A percentile compares a stretch with the other conserved stretches of the same genome.
Evolutionary conservation across 2,113 vertebrate genomes (phyloP).

Genomic region (Chitala chitala): DNA sequence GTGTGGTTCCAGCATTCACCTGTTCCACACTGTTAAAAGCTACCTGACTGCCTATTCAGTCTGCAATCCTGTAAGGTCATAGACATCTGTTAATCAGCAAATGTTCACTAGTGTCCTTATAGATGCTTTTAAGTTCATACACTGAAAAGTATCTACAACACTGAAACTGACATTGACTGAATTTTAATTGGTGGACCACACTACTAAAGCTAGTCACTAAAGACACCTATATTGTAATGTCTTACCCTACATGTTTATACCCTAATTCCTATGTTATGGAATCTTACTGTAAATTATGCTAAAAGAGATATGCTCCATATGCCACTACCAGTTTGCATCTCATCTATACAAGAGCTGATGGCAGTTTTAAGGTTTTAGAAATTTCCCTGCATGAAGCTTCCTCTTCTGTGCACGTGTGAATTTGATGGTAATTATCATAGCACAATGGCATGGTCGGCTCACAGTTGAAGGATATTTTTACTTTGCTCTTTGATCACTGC

Average conservation of each 20-base stretch:
- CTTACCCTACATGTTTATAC: neutral
- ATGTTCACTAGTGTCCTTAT: slow-evolving; percentile 51
- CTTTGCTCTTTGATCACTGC: neutral
- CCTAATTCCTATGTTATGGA: neutral
- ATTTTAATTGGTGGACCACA: neutral
- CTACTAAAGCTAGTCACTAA: neutral
- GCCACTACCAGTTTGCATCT: neutral
- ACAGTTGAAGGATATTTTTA: neutral
- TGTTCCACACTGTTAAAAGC: slow-evolving; percentile 51
- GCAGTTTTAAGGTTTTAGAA: neutral
- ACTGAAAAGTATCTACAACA: neutral
- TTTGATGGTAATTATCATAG: slow-evolving; percentile 1
- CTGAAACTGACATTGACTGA: too few relatives aligned
- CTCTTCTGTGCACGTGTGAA: neutral
- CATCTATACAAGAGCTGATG: neutral
- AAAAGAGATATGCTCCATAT: neutral
- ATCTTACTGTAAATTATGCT: neutral
- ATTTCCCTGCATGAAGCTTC: neutral
- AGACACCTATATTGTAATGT: too few relatives aligned
- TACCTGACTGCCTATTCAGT: slow-evolving; percentile 37
- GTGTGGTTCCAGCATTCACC: slow-evolving; percentile 22
- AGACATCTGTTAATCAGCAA: slow-evolving; percentile 55
- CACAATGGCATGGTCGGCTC: neutral
- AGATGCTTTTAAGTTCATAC: slow-evolving; percentile 29
- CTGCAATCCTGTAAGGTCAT: slow-evolving; percentile 44